A percentile compares a stretch with the other conserved stretches of the same genome.
These are phyloP conservation scores for Papilio gigon DNA, from an alignment of 2,888 invertebrate genomes.

Conservation along the genomic window DNA sequence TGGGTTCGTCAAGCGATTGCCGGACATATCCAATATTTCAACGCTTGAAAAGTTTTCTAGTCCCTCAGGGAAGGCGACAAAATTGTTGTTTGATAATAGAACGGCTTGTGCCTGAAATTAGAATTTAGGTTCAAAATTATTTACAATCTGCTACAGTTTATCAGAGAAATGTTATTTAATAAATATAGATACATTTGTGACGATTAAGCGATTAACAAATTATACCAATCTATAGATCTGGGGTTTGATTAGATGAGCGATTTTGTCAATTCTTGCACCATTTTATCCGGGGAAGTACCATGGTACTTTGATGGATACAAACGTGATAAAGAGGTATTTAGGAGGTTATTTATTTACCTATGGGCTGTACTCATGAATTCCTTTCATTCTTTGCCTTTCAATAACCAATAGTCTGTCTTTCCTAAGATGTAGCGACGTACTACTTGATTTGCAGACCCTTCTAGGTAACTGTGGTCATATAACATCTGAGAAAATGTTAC, in stretches of 20 bases:
- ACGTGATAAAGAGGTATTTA: too few species aligned
- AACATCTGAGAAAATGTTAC: too few species aligned
- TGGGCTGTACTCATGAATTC: too few species aligned
- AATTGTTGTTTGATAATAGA: constrained; percentile 84
- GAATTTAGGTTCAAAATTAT: constrained; percentile 28
- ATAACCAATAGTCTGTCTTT: too few species aligned
- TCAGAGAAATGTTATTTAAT: not conserved
- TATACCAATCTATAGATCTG: not conserved
- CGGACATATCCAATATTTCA: constrained; percentile 71
- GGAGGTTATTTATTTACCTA: too few species aligned
- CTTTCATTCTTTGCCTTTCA: too few species aligned
- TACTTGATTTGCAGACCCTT: too few species aligned
- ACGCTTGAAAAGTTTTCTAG: constrained; percentile 78
- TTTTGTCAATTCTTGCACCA: not conserved
- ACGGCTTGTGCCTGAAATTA: constrained; percentile 83
- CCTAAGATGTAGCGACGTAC: too few species aligned
- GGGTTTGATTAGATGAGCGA: not conserved
- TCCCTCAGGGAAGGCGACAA: constrained; percentile 79
- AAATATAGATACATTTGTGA: not conserved
- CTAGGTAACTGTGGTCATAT: too few species aligned
- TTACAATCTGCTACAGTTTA: not conserved
- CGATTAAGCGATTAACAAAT: not conserved
- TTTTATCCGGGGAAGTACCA: not conserved
- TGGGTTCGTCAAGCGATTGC: constrained; percentile 78
- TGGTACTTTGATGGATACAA: not conserved